A percentile compares a stretch with the other conserved stretches of the same genome.
These are phyloP conservation scores for Falco concolor DNA, from an alignment of 2,797 vertebrate species.

Conservation along the genomic window DNA sequence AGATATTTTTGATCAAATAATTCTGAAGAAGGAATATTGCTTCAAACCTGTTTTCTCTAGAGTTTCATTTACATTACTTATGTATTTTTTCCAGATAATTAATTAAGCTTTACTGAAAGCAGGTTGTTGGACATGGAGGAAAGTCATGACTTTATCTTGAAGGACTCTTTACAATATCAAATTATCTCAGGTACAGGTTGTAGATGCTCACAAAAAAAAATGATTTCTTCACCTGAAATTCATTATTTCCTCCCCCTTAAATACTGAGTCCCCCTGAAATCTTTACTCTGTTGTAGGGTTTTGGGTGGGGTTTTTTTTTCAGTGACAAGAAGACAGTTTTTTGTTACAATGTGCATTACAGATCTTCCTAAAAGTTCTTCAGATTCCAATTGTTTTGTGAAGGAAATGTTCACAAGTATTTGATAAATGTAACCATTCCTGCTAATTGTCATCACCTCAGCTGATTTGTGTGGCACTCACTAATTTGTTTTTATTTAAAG, in stretches of 20 bases:
- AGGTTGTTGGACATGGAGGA: not conserved
- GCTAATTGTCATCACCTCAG: not conserved
- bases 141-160: not conserved
- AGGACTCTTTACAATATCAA: not conserved
- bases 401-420: not conserved
- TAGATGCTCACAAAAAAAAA: not conserved
- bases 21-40: not conserved
- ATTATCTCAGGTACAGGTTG: not conserved
- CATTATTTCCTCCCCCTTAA: not conserved
- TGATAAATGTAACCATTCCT: not conserved
- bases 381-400: not conserved
- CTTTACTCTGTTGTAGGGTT: not conserved
- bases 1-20: slow-evolving; percentile 20
- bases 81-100: not conserved
- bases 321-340: not conserved
- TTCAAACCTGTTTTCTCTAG: not conserved
- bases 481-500: not conserved
- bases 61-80: not conserved
- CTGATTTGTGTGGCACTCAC: not conserved
- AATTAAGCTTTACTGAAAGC: slow-evolving; percentile 26
- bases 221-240: not conserved
- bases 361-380: not conserved
- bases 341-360: not conserved
- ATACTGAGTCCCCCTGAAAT: not conserved
- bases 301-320: not conserved